Percentiles rank a stretch among this genome's conserved stretches.
Evolutionary conservation across 2,797 vertebrate species (phyloP).

Genomic region (Potorous gilbertii): DNA sequence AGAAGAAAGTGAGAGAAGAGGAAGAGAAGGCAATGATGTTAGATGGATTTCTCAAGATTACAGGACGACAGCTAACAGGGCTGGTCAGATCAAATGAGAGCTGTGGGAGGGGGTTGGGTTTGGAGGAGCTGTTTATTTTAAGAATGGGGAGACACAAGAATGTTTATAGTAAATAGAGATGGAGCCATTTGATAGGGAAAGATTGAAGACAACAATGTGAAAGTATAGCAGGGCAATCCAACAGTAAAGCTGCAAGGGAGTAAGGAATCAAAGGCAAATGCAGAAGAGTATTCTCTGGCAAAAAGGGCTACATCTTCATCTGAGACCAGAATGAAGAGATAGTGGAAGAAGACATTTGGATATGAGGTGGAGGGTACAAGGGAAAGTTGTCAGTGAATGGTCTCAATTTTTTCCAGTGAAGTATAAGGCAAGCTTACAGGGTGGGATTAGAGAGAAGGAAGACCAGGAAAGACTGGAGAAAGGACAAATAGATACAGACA

Average conservation of each 20-base stretch:
- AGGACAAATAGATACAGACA: neutral
- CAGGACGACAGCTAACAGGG: neutral
- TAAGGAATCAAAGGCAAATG: neutral
- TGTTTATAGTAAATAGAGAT: neutral
- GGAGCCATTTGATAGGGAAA: neutral
- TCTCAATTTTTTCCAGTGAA: neutral
- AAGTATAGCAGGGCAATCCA: neutral
- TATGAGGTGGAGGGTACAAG: neutral
- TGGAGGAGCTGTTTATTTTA: neutral
- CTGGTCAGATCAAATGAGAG: neutral
- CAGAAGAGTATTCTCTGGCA: neutral
- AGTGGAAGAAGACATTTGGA: neutral
- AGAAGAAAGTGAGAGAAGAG: neutral
- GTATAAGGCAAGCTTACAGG: neutral
- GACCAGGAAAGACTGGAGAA: neutral
- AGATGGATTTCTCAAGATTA: neutral
- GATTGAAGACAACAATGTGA: neutral
- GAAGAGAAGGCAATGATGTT: neutral
- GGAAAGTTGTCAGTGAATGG: neutral
- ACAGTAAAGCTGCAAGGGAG: neutral
- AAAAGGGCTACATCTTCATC: neutral
- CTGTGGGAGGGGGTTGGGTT: neutral
- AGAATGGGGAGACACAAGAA: neutral
- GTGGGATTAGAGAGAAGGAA: neutral
- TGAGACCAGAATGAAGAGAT: neutral